Percentiles rank a stretch among this genome's conserved stretches.
Evolutionary conservation across 1,140 invertebrate species (phyloP).

Genomic region (Kradibia gibbosae): DNA sequence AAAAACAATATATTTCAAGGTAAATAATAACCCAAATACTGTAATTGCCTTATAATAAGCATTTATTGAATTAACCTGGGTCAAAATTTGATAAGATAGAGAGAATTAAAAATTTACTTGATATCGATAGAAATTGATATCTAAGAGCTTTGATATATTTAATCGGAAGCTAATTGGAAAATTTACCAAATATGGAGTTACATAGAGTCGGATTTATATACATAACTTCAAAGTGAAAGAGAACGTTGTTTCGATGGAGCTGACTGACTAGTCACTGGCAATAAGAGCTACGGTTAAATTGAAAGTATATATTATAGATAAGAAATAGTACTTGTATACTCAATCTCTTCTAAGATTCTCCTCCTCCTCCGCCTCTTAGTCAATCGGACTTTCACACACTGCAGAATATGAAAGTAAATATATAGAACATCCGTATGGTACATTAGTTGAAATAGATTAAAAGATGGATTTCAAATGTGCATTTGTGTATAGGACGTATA

Average conservation of each 20-base stretch:
- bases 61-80: too few relatives aligned
- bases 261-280: slow-evolving; percentile 41
- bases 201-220: slow-evolving; percentile 6
- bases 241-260: slow-evolving; percentile 20
- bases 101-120: too few relatives aligned
- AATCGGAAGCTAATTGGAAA: neutral
- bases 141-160: too few relatives aligned
- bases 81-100: too few relatives aligned
- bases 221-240: neutral
- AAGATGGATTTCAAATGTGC: neutral
- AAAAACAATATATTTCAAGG: too few relatives aligned
- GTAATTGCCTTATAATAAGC: too few relatives aligned
- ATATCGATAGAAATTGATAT: too few relatives aligned
- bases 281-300: slow-evolving; percentile 60
- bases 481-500: neutral
- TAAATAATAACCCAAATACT: too few relatives aligned
- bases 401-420: neutral
- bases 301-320: slow-evolving; percentile 71
- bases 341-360: neutral
- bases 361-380: neutral
- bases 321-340: slow-evolving; percentile 50
- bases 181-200: neutral
- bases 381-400: neutral
- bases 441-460: slow-evolving; percentile 41
- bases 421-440: neutral